Evolutionary conservation across 1,140 invertebrate genomes (phyloP), one percentile per base, ranked within the genome.

Genomic region (Lordiphosa stackelbergi): DNA sequence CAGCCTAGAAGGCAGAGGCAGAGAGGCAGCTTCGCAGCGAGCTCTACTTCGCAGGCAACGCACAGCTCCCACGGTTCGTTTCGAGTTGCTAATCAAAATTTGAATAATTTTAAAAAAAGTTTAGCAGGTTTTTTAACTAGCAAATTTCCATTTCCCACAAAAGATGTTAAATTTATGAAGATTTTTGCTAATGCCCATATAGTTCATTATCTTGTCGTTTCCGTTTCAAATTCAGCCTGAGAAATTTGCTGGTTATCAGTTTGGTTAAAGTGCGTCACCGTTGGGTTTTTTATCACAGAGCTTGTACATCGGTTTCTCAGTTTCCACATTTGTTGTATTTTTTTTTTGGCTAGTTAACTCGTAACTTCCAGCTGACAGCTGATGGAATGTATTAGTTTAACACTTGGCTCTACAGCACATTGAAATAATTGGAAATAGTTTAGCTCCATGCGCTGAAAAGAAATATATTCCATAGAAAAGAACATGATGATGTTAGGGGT

Each of bases 21-120:
- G 28, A 13, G 2, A n/a, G 13, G 12, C n/a, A 47, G 12, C 19
- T 38, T 7, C 3, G 13, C 12, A n/a, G 47, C 19, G 22, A 48
- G 63, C 41, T 69, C 64, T 68, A 69, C 13, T 49, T 61, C 52
- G 52, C 43, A 24, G 22, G 22, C 22, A 24, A 24, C 22, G 22
- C 22, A 24, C 22, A 46, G 75, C 64, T 81, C 75, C 75, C 75
- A 79, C 77, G 75, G 71, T 53, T 55, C 60, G 34, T 41, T 16
- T 31, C 70, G 34, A 53, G 46, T 69, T 75, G 70, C 69, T 81
- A 81, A 81, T 81, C 78, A 53, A 64, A 81, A 81, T 81, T 79
- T 79, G 63, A 79, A 79, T 79, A 79, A 81, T 61, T 49, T 47
- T 51, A 13, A 42, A 43, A 43, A 45, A 22, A 38, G 48, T 51